Percentiles rank a stretch among this genome's conserved stretches.
Conservation (phyloP, 30 jellyfish, hydroid and myxozoan genomes). For the Hydra vulgaris region DNA sequence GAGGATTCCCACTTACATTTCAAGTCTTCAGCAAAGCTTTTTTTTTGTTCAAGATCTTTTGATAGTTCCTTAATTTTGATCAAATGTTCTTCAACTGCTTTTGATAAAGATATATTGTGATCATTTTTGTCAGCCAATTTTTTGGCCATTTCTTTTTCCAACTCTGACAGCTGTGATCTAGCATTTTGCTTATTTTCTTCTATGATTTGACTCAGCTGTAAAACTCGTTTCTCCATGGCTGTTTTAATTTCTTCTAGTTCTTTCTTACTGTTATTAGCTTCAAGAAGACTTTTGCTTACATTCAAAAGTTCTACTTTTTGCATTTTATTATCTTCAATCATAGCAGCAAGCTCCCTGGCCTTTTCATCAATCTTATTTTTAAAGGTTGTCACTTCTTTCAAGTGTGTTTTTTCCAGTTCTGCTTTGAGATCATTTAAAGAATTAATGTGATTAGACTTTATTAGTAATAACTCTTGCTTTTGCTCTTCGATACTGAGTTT, state of each 20-base stretch:
- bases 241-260: slow-evolving; percentile 1
- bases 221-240: slow-evolving; percentile 13
- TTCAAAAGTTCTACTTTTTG: neutral
- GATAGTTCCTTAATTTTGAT: slow-evolving; percentile 1
- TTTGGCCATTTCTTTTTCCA: slow-evolving; percentile 12
- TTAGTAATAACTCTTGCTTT: neutral
- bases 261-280: neutral
- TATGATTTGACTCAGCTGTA: neutral
- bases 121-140: slow-evolving; percentile 23
- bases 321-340: neutral
- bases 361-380: slow-evolving; percentile 22
- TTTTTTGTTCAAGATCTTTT: slow-evolving; percentile 15
- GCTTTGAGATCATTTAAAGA: neutral
- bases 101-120: neutral
- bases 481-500: slow-evolving; percentile 9
- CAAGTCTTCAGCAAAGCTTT: slow-evolving; percentile 6
- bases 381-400: slow-evolving; percentile 12
- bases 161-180: slow-evolving; percentile 1
- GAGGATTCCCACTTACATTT: slow-evolving; percentile 8
- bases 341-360: slow-evolving; percentile 7
- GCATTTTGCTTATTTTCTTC: slow-evolving; percentile 21
- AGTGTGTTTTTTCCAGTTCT: slow-evolving; percentile 21
- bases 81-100: slow-evolving; percentile 3
- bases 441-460: slow-evolving; percentile 20
- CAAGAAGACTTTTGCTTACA: slow-evolving; percentile 2